Conservation (phyloP, 2,797 vertebrate genomes). For the Chaetodon trifasciatus region DNA sequence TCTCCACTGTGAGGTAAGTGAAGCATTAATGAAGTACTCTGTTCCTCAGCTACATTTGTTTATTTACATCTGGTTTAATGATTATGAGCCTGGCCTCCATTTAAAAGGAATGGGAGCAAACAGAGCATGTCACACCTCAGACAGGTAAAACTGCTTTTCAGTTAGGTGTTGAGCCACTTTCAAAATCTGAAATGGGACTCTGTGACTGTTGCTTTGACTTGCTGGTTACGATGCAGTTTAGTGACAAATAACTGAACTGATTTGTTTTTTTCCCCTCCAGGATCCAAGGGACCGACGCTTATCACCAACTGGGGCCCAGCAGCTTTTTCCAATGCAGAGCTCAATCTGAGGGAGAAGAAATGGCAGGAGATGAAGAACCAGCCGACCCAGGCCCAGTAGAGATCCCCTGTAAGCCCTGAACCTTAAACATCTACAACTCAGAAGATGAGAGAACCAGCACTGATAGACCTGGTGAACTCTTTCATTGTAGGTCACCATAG, state of each 20-base stretch:
- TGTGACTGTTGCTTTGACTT: neutral
- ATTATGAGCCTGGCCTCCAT: neutral
- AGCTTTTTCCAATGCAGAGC: slow-evolving; percentile 92
- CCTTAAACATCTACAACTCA: slow-evolving; percentile 3
- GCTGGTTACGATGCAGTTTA: neutral
- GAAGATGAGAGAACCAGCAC: neutral
- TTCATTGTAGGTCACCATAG: neutral
- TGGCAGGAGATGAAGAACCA: slow-evolving; percentile 93
- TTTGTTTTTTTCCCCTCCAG: slow-evolving; percentile 75
- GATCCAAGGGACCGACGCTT: slow-evolving; percentile 89
- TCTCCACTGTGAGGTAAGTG: neutral
- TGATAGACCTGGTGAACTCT: neutral
- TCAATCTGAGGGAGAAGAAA: slow-evolving; percentile 90
- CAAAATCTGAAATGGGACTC: too few species aligned
- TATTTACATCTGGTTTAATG: slow-evolving; percentile 7
- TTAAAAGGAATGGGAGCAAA: neutral
- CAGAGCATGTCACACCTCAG: too few species aligned
- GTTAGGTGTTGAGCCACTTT: too few species aligned
- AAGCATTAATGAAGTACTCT: neutral
- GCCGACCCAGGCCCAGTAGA: slow-evolving; percentile 81
- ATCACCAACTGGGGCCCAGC: slow-evolving; percentile 97
- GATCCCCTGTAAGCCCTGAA: neutral
- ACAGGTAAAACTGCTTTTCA: too few species aligned
- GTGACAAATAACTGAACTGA: neutral
- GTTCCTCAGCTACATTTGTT: neutral